Evolutionary conservation across 2,113 vertebrate genomes (phyloP), one percentile per base, ranked within the genome.

Genomic region (Plecturocebus donacophilus): DNA sequence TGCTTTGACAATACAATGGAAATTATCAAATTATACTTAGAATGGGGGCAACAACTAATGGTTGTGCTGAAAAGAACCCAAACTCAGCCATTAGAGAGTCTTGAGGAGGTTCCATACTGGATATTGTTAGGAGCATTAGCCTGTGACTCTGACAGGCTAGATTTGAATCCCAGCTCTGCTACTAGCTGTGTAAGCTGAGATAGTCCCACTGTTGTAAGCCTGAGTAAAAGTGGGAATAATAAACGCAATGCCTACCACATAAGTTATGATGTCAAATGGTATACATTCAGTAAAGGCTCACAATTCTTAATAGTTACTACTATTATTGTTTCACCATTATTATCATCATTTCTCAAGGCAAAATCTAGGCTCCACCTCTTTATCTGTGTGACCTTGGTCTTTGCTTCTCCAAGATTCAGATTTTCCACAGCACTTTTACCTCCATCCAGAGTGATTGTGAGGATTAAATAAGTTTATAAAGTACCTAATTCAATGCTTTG

Each of bases 361-460:
- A 32, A 42, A 73, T 75, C 8, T 86, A 86, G 85, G n/a, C 38
- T 87, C 17, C 13, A 38, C 52, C 23, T 85, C 64, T 94, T 61
- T 71, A 42, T 76, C 61, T 95, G 5, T 95, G 42, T 96, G 35
- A 87, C 30, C 38, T 92, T 84, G 47, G 61, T 82, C 71, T 96
- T 95, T 94, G 92, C 14, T 92, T 90, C 70, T 95, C 61, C 30
- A 87, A 80, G 86, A 93, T 90, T 92, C 25, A 87, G 8, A 52
- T 92, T 87, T 96, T 80, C 77, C 42, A 73, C 0, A 84, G 23
- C 80, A 90, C 56, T 35, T 70, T 87, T 32, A 90, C 32, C 35
- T 89, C 71, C 7, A 6, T 87, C 49, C 38, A 93, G 45, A n/a
- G 61, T 91, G 30, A 52, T 75, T 84, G 10, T 93, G 71, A n/a